A percentile compares a stretch with the other conserved stretches of the same genome.
These are phyloP conservation scores for Myotis pilosus DNA, from an alignment of 2,797 vertebrate species.

Conservation along the genomic window DNA sequence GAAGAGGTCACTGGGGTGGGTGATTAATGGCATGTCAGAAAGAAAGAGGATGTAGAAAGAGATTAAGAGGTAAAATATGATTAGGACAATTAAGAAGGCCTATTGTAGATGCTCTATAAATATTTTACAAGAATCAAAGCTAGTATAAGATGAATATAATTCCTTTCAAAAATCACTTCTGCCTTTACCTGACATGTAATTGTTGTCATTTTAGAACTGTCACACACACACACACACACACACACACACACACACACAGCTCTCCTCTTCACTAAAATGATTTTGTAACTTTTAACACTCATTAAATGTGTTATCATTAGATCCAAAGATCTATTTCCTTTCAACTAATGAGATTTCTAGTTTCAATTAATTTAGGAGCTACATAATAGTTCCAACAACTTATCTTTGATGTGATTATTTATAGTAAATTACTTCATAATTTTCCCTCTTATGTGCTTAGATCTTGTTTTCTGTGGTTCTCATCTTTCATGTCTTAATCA, in stretches of 20 bases:
- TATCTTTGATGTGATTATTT: slow-evolving; percentile 54
- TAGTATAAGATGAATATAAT: background rate
- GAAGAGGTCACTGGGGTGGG: background rate
- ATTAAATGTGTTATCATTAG: slow-evolving; percentile 60
- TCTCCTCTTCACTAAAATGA: slow-evolving; percentile 26
- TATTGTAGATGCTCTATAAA: slow-evolving; percentile 18
- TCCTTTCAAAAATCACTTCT: slow-evolving; percentile 46
- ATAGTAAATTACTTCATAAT: slow-evolving; percentile 40
- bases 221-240: background rate
- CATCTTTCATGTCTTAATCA: slow-evolving; percentile 53
- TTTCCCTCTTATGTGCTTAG: slow-evolving; percentile 43
- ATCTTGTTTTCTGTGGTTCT: slow-evolving; percentile 37
- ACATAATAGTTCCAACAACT: slow-evolving; percentile 55
- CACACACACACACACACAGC: background rate
- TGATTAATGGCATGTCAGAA: background rate
- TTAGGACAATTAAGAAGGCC: background rate
- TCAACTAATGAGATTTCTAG: slow-evolving; percentile 61
- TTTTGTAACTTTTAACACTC: slow-evolving; percentile 59
- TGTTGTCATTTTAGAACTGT: slow-evolving; percentile 40
- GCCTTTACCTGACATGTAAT: slow-evolving; percentile 37
- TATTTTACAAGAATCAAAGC: slow-evolving; percentile 38
- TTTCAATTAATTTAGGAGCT: slow-evolving; percentile 59
- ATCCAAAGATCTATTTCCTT: slow-evolving; percentile 64
- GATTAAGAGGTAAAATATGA: background rate
- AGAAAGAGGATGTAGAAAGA: slow-evolving; percentile 29